Percentiles rank a stretch among this genome's conserved stretches.
phyloP scores from a whole-genome alignment of 2,113 vertebrate species.

The Hystrix brachyura region DNA sequence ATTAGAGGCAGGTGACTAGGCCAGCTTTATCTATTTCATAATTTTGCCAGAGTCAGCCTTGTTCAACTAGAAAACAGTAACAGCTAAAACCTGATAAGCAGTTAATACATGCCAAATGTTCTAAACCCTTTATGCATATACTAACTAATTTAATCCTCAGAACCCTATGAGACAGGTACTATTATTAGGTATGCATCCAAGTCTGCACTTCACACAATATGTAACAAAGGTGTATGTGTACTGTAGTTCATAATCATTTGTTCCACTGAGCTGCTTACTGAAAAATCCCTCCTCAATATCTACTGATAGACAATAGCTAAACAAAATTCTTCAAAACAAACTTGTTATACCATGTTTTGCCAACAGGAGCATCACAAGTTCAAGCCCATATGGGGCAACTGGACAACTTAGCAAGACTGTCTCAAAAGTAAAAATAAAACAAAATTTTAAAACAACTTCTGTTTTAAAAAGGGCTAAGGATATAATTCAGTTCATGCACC shows the following conservation, averaged over 20 bases:
- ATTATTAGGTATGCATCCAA: background rate
- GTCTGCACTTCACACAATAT: background rate
- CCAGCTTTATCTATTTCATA: slow-evolving; percentile 5
- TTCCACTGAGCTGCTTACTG: background rate
- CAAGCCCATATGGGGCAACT: background rate
- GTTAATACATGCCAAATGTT: background rate
- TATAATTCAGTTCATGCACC: background rate
- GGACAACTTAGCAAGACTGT: background rate
- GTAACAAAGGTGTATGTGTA: background rate
- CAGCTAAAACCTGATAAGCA: background rate
- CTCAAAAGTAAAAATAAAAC: background rate
- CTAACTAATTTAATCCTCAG: slow-evolving; percentile 1
- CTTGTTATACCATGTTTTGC: background rate
- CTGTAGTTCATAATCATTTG: background rate
- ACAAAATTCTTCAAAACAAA: background rate
- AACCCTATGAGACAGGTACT: background rate
- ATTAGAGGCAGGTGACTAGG: background rate
- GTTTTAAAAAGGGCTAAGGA: background rate
- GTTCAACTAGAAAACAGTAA: background rate
- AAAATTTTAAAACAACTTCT: background rate
- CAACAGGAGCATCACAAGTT: background rate
- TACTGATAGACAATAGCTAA: background rate
- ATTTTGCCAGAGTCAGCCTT: background rate
- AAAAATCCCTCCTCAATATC: background rate
- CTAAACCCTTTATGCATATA: background rate